Conservation (phyloP, 2,797 vertebrate species). For the Melanotaenia boesemani region DNA sequence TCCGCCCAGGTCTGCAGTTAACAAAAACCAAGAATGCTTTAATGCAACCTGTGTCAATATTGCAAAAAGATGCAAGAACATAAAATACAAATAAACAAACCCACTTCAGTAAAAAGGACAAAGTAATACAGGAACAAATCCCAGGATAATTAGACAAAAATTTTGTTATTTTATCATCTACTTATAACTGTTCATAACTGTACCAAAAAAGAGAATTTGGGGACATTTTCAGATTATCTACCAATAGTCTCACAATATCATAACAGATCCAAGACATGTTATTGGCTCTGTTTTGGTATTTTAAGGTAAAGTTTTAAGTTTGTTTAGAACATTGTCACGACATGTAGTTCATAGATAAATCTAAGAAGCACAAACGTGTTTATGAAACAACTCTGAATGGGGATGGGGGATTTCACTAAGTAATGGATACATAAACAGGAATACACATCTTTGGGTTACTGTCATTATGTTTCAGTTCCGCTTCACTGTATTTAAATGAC, state of each 20-base stretch:
- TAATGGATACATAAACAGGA: background rate
- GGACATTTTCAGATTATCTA: background rate
- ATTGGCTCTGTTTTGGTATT: no score
- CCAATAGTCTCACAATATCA: background rate
- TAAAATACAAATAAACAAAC: background rate
- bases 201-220: background rate
- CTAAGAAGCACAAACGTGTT: background rate
- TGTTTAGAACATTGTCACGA: no score
- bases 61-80: background rate
- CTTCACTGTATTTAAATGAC: no score
- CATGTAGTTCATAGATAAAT: background rate
- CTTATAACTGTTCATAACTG: background rate
- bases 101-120: no score
- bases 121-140: background rate
- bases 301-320: no score
- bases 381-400: background rate
- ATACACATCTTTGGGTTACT: background rate
- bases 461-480: background rate
- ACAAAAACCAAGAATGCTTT: background rate
- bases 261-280: no score
- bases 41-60: background rate
- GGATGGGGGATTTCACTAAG: background rate
- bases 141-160: background rate
- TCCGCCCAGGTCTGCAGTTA: conserved; percentile 90
- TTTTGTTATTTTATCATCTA: background rate